Base-by-base conservation (phyloP, 1,140 invertebrate species). In the Drusus annulatus region DNA sequence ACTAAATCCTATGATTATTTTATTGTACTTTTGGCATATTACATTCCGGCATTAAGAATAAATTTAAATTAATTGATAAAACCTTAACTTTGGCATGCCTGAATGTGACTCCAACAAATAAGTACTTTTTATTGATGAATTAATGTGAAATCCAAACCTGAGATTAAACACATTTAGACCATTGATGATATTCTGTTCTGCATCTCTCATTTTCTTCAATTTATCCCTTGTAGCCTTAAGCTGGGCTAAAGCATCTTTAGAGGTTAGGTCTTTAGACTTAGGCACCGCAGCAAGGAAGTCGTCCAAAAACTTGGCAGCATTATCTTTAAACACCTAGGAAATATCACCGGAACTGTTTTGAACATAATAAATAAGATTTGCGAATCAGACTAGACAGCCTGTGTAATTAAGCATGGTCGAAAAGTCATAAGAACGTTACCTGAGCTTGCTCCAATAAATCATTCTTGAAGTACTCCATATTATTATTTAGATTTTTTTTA, bases 401-500 rank as follows among this genome's bases (percentile, higher is more conserved):
- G 7, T 36, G 6, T 36, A 36, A 36, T 36, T 36, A 8, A 8
- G n/a, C 7, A 36, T 13, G 10, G 0, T 13, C 2, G 13, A 13
- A 45, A 45, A 45, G 8, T 13, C 13, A 45, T 45, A 45, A 8
- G 10, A 13, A 45, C 8, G 10, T 28, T 86, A 89, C 87, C 81
- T 93, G 91, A 3, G 93, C 91, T 85, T 94, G 91, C 79, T 91
- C 89, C 19, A 95, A 84, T 6, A 95, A 87, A 82, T 92, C 90
- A 50, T 90, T 89, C 87, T 93, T 94, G 86, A 96, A 95, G 83
- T 92, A 92, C 82, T 95, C 94, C 89, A 95, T 94, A 76, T 93
- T 92, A 84, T 91, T 89, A 83, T 92, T 91, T 15, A 96, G 86
- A 87, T 92, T 91, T 62, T 92, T 90, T 80, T 94, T 93, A 6